Evolutionary conservation across 2,888 invertebrate species (phyloP), one percentile per base, ranked within the genome.

Genomic region (Antheraea assamensis): DNA sequence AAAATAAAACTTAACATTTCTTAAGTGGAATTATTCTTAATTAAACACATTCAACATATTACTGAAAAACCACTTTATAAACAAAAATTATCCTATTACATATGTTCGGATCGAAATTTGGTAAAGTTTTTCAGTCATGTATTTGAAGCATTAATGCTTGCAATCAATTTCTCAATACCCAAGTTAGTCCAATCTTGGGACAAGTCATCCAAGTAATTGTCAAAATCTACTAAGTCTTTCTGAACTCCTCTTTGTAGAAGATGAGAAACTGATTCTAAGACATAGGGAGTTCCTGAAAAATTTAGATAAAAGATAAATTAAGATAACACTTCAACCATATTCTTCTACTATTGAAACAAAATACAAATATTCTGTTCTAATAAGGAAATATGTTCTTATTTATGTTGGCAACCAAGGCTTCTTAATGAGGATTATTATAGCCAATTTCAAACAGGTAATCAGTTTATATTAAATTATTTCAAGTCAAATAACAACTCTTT

Each of bases 121-220:
- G 19, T 84, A 78, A n/a, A 55, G n/a, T n/a, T 73, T 83, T 80
- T 49, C 77, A 77, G 30, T 86, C 85, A 64, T 47, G 76, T 78
- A 76, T 86, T 84, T 0, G 84, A 84, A 3, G 87, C 87, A 8
- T 88, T 85, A n/a, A 92, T 86, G 76, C 90, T 93, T 0, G 90
- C 90, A 0, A 93, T 86, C 0, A 92, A 81, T 76, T 91, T 92
- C 77, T 90, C 89, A 61, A 94, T 92, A 74, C 95, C 93, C 8
- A 92, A 87, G 92, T 99, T 99, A 81, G 96, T 96, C 98, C 99
- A 99, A 89, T 99, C 99, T 76, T 97, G 95, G 30, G 96, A 95
- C 58, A 98, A 96, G 88, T 99, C 97, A 90, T 99, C 99, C 77
- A 99, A 95, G 91, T 99, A 99, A 92, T 99, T 99, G 93, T 99